Base-by-base conservation (phyloP, 2,888 invertebrate genomes). In the Xylota sylvarum region DNA sequence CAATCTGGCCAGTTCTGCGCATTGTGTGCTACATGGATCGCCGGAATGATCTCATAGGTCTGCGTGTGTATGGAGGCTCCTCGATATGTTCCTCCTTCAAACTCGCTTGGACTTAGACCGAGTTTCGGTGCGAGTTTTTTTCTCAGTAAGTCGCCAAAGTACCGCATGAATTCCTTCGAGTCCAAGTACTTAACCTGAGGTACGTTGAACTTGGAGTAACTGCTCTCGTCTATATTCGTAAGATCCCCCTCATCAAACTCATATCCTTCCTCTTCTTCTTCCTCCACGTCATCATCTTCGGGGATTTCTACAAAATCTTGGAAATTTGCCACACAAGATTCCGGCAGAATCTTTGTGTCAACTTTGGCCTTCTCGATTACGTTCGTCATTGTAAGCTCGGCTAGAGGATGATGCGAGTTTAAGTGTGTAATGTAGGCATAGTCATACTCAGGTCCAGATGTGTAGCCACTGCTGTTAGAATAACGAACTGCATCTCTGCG, bases 1-100 rank as follows among this genome's bases (percentile, higher is more conserved):
- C 94, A 94, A 88, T 94, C 94, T 0, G 97, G 97, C 96, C 96
- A 97, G n/a, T 94, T 94, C 88, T 94, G 92, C 1, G 89, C 90
- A 52, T 89, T 90, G 32, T 91, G 89, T 0, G 92, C 90, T 12
- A 92, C 90, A 87, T 91, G 90, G 19, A 96, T 93, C n/a, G 96
- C 95, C 7, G 97, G 96, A 89, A 95, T 94, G 10, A 97, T 93
- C 93, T 96, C 96, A 89, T 94, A 95, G 1, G 93, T 93, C 0
- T 93, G 91, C 35, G 95, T 96, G 89, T 95, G 95, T 85, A 97
- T 94, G 81, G 95, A 94, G 0, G 95, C 95, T 2, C 95, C 95
- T 88, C 95, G 94, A 40, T 94, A 94, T 78, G 94, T 93, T 12
- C 95, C 94, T 52, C 92, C 91, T n/a, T 93, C 91, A 1, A 96